phyloP scores from a whole-genome alignment of 2,797 vertebrate species.

The Leptatherina wallacei region DNA sequence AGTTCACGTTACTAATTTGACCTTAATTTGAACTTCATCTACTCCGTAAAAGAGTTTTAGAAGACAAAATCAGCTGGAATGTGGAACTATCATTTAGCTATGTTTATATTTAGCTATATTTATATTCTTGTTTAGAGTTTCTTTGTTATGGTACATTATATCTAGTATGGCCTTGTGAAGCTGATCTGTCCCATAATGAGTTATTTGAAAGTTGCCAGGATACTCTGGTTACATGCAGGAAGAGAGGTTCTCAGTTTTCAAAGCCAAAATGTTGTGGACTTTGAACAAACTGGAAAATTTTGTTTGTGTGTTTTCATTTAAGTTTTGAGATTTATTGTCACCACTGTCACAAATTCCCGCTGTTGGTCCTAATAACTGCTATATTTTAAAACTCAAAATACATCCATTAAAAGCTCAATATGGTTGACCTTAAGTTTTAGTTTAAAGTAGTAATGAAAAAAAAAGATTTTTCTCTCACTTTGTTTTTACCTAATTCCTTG shows the following conservation, averaged over 20 bases:
- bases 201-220: background rate
- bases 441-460: no score
- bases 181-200: background rate
- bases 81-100: background rate
- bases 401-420: no score
- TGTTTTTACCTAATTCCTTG: no score
- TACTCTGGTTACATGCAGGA: background rate
- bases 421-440: no score
- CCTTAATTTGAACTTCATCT: constrained; percentile 2
- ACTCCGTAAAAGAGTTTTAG: background rate
- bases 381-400: no score
- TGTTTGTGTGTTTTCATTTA: no score
- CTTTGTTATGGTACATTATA: background rate
- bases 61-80: background rate
- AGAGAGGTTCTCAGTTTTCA: no score
- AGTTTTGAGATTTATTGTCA: background rate
- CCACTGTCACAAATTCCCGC: no score
- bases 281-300: no score
- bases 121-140: background rate
- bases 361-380: no score
- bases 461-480: no score
- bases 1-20: constrained; percentile 6
- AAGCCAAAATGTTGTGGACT: no score
- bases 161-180: background rate
- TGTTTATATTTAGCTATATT: background rate